Evolutionary conservation across 2,113 vertebrate genomes (phyloP), one percentile per base, ranked within the genome.

Genomic region (Polyodon spathula): DNA sequence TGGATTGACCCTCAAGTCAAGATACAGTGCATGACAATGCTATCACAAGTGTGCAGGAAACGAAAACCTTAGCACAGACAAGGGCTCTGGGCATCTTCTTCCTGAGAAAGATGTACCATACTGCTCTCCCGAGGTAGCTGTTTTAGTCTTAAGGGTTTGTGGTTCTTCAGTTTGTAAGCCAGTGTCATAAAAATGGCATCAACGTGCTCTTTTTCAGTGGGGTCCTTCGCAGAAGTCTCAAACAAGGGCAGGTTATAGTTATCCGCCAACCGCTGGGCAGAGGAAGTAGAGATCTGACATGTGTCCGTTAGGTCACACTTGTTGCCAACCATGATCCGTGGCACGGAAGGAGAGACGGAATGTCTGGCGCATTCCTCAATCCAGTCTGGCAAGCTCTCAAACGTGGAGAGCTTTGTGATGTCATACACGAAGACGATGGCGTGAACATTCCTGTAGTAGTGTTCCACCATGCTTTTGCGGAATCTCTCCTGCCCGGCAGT

Each of bases 391-490:
- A 86, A 61, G 68, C 75, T 86, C 52, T 83, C 69, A 14, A 87
- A 86, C 58, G 85, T 81, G 4, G 68, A 48, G 40, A 79, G 76
- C 63, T 69, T 86, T 68, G 80, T 85, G 56, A 85, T 72, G 8
- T 87, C 85, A 4, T 85, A 87, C 9, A 87, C 82, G 10, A 87
- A 87, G 76, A 87, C 79, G 66, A 87, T 72, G 3, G 84, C 84
- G 1, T 86, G 82, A 40, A 83, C 82, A 5, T 71, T 84, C 59
- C 84, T 76, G 67, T 87, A 87, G 68, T 87, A 86, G 66, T 86
- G 85, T 66, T 87, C 85, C 78, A 87, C 85, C 85, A 87, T 87
- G 71, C 83, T 86, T 69, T 80, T 84, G 59, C 85, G 68, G 73
- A 87, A 87, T 2, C 85, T 81, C 70, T 87, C 84, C 69, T 87